Conservation (phyloP, 1,140 invertebrate genomes). For the Drosophila obscura region DNA sequence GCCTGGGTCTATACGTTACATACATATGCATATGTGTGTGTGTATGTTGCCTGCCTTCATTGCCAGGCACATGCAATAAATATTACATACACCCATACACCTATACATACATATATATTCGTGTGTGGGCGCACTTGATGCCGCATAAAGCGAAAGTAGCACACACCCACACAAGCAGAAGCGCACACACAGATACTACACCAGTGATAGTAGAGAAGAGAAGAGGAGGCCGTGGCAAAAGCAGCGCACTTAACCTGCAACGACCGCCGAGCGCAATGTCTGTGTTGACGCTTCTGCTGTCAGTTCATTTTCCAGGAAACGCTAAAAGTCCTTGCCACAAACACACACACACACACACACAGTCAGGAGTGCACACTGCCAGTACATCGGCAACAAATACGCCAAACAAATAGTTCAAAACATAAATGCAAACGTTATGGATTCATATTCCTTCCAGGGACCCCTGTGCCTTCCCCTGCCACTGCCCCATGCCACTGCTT, state of each 20-base stretch:
- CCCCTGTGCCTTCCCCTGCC: too few species aligned
- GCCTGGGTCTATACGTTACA: neutral
- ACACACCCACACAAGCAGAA: slow-evolving; percentile 40
- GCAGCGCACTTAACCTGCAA: slow-evolving; percentile 57
- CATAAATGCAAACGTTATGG: slow-evolving; percentile 13
- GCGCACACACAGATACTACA: slow-evolving; percentile 1
- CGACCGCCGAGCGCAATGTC: slow-evolving; percentile 41
- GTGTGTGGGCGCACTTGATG: slow-evolving; percentile 69
- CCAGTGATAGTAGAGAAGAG: neutral
- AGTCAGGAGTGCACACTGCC: slow-evolving; percentile 33
- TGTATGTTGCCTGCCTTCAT: slow-evolving; percentile 54
- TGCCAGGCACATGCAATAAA: slow-evolving; percentile 77
- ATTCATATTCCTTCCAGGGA: slow-evolving; percentile 10
- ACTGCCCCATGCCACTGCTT: neutral
- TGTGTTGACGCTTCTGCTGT: slow-evolving; percentile 32
- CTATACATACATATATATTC: slow-evolving; percentile 18
- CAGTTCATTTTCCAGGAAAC: slow-evolving; percentile 56
- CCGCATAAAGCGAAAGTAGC: slow-evolving; percentile 72
- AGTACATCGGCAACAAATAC: slow-evolving; percentile 23
- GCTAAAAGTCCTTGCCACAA: slow-evolving; percentile 43
- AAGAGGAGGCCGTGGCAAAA: too few species aligned
- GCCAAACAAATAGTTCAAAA: slow-evolving; percentile 12
- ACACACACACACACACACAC: slow-evolving; percentile 1
- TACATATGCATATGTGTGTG: too few species aligned
- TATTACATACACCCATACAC: slow-evolving; percentile 52